Percentiles rank a stretch among this genome's conserved stretches.
These are phyloP conservation scores for Camelus bactrianus DNA, from an alignment of 2,113 vertebrate species.

Conservation along the genomic window DNA sequence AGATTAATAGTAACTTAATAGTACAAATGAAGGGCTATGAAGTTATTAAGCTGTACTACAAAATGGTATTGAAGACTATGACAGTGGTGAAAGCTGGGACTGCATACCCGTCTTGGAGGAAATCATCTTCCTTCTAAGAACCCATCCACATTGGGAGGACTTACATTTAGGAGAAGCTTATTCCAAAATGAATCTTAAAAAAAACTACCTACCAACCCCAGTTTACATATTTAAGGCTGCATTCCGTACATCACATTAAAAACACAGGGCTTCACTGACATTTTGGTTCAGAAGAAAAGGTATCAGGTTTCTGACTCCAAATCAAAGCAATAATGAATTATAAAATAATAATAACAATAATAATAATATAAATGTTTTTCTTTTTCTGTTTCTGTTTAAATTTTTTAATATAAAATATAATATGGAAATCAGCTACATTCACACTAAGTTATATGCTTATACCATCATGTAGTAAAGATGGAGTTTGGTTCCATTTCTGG, in stretches of 20 bases:
- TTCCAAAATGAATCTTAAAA: background rate
- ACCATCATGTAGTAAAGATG: background rate
- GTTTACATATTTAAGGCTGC: background rate
- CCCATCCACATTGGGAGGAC: background rate
- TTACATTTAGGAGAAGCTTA: background rate
- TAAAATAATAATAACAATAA: background rate
- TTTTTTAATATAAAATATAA: background rate
- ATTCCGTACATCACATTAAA: background rate
- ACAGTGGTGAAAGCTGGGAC: background rate
- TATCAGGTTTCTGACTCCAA: background rate
- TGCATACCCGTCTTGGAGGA: background rate
- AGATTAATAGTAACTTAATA: background rate
- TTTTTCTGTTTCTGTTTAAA: background rate
- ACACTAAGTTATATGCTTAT: background rate
- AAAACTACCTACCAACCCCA: background rate
- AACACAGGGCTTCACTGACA: background rate
- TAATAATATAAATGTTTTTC: background rate
- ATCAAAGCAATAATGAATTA: background rate
- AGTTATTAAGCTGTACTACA: background rate
- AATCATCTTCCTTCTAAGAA: background rate
- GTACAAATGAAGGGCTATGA: background rate
- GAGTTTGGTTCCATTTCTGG: background rate
- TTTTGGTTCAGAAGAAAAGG: background rate
- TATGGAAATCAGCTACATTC: background rate
- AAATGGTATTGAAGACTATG: background rate